phyloP scores from a whole-genome alignment of 37 sponge, comb jelly and placozoan species.

The Aphrocallistes beatrix region DNA sequence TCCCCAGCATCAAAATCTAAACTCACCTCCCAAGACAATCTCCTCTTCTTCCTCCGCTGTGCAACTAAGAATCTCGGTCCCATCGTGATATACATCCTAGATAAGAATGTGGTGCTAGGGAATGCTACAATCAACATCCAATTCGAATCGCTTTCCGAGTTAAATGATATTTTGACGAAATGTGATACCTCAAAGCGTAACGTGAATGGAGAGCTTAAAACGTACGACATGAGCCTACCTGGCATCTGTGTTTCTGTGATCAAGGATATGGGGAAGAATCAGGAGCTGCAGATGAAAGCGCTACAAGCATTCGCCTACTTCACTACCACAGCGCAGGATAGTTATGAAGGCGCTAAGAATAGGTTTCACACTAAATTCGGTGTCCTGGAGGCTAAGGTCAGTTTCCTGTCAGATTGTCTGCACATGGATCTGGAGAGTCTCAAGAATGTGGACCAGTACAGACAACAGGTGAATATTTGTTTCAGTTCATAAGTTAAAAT shows the following conservation, averaged over 20 bases:
- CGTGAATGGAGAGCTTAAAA: conserved; percentile 12
- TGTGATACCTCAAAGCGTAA: neutral
- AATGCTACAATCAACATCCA: neutral
- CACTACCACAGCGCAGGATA: neutral
- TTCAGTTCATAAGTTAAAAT: neutral
- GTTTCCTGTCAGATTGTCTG: conserved; percentile 12
- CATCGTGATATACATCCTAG: neutral
- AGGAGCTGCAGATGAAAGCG: conserved; percentile 15
- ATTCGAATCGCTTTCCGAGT: neutral
- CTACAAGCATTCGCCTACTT: neutral
- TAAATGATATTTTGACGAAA: neutral
- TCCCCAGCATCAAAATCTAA: neutral
- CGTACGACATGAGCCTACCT: neutral
- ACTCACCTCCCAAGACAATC: neutral
- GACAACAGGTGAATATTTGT: neutral
- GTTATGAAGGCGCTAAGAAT: neutral
- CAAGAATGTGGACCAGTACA: neutral
- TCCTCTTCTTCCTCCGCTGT: neutral
- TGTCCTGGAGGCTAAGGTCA: neutral
- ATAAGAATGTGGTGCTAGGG: neutral
- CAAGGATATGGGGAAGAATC: conserved; percentile 15
- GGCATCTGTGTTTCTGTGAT: conserved; percentile 6
- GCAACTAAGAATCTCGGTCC: conserved; percentile 14
- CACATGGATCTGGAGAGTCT: neutral
- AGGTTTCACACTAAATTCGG: neutral